phyloP scores from a whole-genome alignment of 2,113 vertebrate genomes.

The Anser cygnoides region DNA sequence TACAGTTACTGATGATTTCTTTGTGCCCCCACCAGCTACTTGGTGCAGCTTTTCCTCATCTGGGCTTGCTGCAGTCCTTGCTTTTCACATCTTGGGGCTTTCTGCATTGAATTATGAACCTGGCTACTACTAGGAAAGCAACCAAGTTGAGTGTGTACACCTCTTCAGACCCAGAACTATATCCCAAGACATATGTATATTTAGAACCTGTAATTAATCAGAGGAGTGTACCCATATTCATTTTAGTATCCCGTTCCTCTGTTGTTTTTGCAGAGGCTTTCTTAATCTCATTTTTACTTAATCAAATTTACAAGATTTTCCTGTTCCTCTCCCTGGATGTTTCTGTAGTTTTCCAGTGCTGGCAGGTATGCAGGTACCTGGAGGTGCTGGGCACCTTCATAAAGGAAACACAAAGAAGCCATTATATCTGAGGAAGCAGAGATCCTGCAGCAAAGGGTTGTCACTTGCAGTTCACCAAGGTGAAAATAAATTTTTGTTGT shows the following conservation, averaged over 20 bases:
- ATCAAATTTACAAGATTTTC: not conserved
- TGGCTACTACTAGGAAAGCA: not conserved
- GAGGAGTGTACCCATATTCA: not conserved
- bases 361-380: not conserved
- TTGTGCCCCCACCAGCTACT: not conserved
- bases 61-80: not conserved
- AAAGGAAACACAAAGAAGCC: not conserved
- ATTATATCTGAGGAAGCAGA: not conserved
- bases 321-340: not conserved
- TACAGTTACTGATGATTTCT: not conserved
- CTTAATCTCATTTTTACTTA: not conserved
- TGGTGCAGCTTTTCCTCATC: fast-evolving
- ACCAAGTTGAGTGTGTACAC: fast-evolving
- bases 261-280: not conserved
- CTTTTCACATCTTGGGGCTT: not conserved
- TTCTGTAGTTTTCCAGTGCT: not conserved
- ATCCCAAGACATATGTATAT: not conserved
- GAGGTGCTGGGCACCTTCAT: not conserved
- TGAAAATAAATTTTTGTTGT: not conserved
- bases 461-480: not conserved
- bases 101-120: not conserved
- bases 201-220: not conserved
- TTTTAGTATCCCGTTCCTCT: not conserved
- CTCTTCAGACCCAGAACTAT: not conserved
- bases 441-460: not conserved